Conservation (phyloP, 2,797 vertebrate genomes). For the Apodemus agrarius region DNA sequence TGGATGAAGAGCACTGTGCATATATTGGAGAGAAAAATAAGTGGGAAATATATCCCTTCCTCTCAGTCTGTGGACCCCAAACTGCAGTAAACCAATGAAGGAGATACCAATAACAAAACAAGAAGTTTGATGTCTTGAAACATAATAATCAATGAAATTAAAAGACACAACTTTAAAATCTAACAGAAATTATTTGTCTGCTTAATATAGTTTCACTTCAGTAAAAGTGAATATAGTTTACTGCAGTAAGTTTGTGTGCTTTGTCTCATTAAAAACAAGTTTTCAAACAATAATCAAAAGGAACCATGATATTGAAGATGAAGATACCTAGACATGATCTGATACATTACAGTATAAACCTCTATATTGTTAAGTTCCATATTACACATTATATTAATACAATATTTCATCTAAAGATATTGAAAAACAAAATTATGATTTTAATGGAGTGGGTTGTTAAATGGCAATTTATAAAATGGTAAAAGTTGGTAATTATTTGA, state of each 20-base stretch:
- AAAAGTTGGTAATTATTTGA: neutral
- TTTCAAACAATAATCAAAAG: constrained; percentile 1
- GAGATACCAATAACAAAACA: neutral
- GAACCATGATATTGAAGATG: neutral
- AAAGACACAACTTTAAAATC: neutral
- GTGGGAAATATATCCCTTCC: neutral
- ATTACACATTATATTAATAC: neutral
- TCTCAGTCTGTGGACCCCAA: neutral
- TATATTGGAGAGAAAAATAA: neutral
- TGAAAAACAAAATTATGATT: neutral
- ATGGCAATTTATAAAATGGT: neutral
- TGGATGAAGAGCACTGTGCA: neutral
- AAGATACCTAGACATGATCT: neutral
- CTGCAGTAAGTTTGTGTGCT: neutral
- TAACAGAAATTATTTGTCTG: neutral
- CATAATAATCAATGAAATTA: neutral
- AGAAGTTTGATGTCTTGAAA: neutral
- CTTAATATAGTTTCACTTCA: constrained; percentile 18
- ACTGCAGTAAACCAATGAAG: neutral
- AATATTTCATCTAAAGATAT: neutral
- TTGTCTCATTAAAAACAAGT: constrained; percentile 19
- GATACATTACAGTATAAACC: neutral
- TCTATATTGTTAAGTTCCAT: neutral
- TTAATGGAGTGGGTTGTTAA: neutral
- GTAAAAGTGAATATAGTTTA: no score